These are phyloP conservation scores for Drosophila ochracea DNA, from an alignment of 2,888 invertebrate species.

Conservation along the genomic window DNA sequence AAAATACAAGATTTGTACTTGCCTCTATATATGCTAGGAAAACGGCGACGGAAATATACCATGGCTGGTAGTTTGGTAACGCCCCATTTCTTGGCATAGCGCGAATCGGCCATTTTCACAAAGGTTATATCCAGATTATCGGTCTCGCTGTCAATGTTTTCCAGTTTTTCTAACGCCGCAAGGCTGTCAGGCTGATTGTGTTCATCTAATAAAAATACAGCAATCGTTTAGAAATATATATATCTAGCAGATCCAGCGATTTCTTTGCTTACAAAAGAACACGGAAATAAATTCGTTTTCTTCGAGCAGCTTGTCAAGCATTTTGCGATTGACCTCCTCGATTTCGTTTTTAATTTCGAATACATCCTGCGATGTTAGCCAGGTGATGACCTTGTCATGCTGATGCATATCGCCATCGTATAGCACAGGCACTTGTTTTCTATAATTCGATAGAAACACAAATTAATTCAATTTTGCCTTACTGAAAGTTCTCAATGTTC, in stretches of 20 bases:
- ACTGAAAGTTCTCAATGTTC: neutral
- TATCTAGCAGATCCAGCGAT: neutral
- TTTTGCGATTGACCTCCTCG: slow-evolving; percentile 98
- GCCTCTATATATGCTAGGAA: slow-evolving; percentile 97
- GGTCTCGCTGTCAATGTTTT: slow-evolving; percentile 97
- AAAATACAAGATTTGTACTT: slow-evolving; percentile 41
- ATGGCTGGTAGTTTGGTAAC: slow-evolving; percentile 95
- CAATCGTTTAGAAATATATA: neutral
- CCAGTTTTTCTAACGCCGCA: slow-evolving; percentile 93
- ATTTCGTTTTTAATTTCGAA: slow-evolving; percentile 98
- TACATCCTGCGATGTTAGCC: slow-evolving; percentile 97
- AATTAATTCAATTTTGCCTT: neutral
- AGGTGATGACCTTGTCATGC: slow-evolving; percentile 93
- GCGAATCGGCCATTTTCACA: slow-evolving; percentile 96
- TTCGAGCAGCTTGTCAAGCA: slow-evolving; percentile 96
- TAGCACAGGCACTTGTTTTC: slow-evolving; percentile 91
- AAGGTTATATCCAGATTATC: slow-evolving; percentile 97
- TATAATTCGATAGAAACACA: slow-evolving; percentile 28
- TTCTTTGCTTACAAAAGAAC: slow-evolving; percentile 93
- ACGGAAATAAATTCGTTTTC: slow-evolving; percentile 98
- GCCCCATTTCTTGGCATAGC: slow-evolving; percentile 97
- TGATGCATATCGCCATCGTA: slow-evolving; percentile 96
- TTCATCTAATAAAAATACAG: slow-evolving; percentile 88
- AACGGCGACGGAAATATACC: slow-evolving; percentile 95
- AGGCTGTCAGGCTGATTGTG: slow-evolving; percentile 92